Evolutionary conservation across 2,888 invertebrate genomes (phyloP), one percentile per base, ranked within the genome.

Genomic region (Synanthedon vespiformis): DNA sequence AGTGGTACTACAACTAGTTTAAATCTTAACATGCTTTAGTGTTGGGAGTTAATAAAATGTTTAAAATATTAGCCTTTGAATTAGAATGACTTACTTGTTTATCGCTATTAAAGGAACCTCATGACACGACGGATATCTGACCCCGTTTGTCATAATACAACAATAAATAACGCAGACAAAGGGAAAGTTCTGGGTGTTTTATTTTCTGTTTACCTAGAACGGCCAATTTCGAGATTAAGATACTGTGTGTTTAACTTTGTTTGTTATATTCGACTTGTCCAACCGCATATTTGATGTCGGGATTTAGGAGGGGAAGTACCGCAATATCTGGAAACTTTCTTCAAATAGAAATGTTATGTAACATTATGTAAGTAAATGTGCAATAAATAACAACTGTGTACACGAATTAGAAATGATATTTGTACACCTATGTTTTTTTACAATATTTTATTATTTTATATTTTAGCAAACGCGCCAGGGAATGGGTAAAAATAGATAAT

Each of bases 111-210:
- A 18, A 40, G 44, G 22, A 12, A 8, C 51, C 54, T 14, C 12
- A 51, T 22, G 13, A 12, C 18, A 48, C 16, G 16, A 18, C 22
- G 18, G 48, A 48, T 48, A 11, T 22, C 48, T 50, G 52, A 51
- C 53, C 55, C 52, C 52, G 53, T 57, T 55, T 57, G 57, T 57
- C 57, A 55, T 55, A 54, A 22, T 40, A 41, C 53, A 57, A 57
- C 53, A 57, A 57, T 55, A 55, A 57, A 57, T 52, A 57, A 51
- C 52, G 13, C 51, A 40, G 54, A 56, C 54, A 52, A 56, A 54
- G 52, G 44, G 49, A 51, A 56, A 56, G 16, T 52, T 56, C 40
- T 54, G 44, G 52, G 52, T 56, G 54, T 56, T 54, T 48, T 48
- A 48, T 48, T 52, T 56, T 56, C 51, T 55, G 55, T 55, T 54